Conservation (phyloP, 1,140 invertebrate species). For the Onthophagus taurus region DNA sequence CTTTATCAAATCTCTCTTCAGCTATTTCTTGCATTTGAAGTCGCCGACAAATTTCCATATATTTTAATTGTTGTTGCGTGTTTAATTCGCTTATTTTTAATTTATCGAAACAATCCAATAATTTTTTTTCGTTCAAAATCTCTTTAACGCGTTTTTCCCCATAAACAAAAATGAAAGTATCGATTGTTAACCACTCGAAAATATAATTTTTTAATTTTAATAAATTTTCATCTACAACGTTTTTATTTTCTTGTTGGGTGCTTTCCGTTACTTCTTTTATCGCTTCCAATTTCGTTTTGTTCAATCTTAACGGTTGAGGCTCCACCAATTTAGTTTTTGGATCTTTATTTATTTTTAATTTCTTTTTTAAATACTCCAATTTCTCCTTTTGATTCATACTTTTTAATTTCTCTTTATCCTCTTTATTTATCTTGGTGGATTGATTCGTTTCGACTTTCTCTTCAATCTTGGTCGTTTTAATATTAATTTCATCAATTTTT, state of each 20-base stretch:
- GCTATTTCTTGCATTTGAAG: conserved; percentile 46
- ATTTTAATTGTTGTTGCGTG: conserved; percentile 34
- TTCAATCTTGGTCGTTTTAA: conserved; percentile 5
- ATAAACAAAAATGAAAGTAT: conserved; percentile 45
- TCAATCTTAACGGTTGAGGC: conserved; percentile 1
- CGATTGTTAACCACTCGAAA: conserved; percentile 49
- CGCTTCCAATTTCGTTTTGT: neutral
- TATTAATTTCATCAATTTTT: neutral
- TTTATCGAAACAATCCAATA: conserved; percentile 44
- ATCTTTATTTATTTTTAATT: conserved; percentile 14
- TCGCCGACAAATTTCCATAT: conserved; percentile 44
- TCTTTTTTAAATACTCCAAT: conserved; percentile 11
- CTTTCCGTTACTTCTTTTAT: too few species aligned
- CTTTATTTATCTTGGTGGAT: conserved; percentile 30
- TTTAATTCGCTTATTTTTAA: conserved; percentile 29
- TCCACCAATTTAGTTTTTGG: conserved; percentile 10
- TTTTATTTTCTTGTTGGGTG: conserved; percentile 3
- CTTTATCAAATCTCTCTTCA: conserved; percentile 41
- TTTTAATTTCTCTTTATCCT: conserved; percentile 23
- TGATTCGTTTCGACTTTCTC: too few species aligned
- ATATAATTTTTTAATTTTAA: conserved; percentile 40
- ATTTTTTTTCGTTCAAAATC: conserved; percentile 44
- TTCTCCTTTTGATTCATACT: conserved; percentile 22
- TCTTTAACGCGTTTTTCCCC: conserved; percentile 47
- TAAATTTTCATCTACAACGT: too few species aligned